Conservation (phyloP, 2,113 vertebrate species). For the Sciurus niger region DNA sequence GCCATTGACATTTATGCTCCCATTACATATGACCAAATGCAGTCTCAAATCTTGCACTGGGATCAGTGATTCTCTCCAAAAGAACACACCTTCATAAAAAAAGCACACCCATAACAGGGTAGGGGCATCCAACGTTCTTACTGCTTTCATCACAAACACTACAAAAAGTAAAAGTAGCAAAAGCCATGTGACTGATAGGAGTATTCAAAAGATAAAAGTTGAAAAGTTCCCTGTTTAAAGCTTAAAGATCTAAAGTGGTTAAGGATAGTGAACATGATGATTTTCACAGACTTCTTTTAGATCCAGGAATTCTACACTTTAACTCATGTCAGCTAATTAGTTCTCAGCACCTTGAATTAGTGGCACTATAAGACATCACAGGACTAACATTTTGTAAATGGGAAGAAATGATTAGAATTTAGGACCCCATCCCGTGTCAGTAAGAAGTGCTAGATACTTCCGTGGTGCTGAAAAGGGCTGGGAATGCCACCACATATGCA, state of each 20-base stretch:
- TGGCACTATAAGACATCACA: not conserved
- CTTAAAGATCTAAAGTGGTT: not conserved
- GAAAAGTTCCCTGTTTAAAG: not conserved
- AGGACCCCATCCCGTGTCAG: not conserved
- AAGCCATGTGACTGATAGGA: not conserved
- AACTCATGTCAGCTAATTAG: conserved; percentile 26
- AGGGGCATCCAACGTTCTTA: not conserved
- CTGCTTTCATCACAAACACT: not conserved
- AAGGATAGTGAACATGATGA: not conserved
- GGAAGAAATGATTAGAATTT: not conserved
- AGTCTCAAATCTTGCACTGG: not conserved
- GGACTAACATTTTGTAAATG: not conserved
- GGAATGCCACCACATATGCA: not conserved
- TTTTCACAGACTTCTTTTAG: not conserved
- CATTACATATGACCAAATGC: not conserved
- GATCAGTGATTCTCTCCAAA: not conserved
- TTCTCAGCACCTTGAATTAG: not conserved
- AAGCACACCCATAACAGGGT: not conserved
- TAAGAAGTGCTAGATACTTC: not conserved
- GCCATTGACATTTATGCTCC: not conserved
- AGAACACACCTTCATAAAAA: not conserved
- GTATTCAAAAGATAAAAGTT: not conserved
- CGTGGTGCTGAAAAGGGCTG: not conserved
- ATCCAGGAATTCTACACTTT: not conserved
- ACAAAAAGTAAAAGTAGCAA: not conserved